Percentiles rank a stretch among this genome's conserved stretches.
Evolutionary conservation across 2,113 vertebrate genomes (phyloP).

Genomic region (Siphamia tubifer): DNA sequence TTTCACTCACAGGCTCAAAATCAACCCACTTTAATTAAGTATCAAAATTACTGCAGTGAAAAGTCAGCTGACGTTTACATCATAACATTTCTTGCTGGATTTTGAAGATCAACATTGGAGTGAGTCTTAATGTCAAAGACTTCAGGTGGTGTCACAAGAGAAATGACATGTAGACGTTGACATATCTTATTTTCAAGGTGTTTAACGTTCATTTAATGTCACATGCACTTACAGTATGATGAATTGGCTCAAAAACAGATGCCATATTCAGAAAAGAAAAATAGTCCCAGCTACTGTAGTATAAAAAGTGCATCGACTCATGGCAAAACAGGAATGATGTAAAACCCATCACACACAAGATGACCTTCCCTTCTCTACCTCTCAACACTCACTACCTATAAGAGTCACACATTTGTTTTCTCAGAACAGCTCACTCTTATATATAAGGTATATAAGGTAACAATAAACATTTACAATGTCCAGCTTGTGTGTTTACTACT

Average conservation of each 20-base stretch:
- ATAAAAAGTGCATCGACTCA: conserved; percentile 4
- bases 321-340: conserved; percentile 18
- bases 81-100: too few species aligned
- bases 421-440: background rate
- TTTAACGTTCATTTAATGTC: conserved; percentile 19
- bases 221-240: conserved; percentile 27
- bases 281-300: too few species aligned
- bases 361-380: too few species aligned
- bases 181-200: conserved; percentile 5
- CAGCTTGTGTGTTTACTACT: conserved; percentile 7
- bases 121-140: too few species aligned
- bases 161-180: background rate
- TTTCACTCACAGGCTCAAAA: too few species aligned
- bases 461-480: conserved; percentile 39
- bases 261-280: conserved; percentile 43
- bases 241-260: conserved; percentile 25
- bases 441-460: conserved; percentile 10
- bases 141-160: background rate
- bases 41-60: too few species aligned
- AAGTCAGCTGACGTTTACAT: too few species aligned
- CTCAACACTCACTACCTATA: background rate
- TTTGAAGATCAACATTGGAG: too few species aligned
- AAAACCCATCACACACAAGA: too few species aligned
- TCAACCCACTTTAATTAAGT: too few species aligned
- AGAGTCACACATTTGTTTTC: background rate